Evolutionary conservation across 2,113 vertebrate species (phyloP), one percentile per base, ranked within the genome.

Genomic region (Sapajus apella): DNA sequence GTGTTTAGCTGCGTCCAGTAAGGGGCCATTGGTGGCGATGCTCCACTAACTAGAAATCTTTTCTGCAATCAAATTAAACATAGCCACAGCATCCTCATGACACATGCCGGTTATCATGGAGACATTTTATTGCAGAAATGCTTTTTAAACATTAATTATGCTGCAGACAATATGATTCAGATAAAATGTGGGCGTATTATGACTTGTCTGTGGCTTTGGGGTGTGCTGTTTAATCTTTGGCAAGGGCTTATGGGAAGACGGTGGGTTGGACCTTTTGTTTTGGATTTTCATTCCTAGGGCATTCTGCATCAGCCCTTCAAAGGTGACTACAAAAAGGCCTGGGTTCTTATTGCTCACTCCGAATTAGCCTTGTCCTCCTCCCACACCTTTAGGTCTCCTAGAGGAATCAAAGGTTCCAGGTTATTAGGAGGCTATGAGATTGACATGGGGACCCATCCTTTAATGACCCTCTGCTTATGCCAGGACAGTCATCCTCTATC

Each of bases 61-160:
- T 92, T 90, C 81, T 88, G 76, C 96, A 95, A 89, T 97, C 95
- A 97, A 92, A 98, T 97, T 96, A 97, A 86, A 93, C 87, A 72
- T 8, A 32, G 87, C 87, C 87, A 61, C 70, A 94, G 93, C 93
- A 90, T 93, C 92, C 87, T 96, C 92, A 32, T 73, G 90, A 93
- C 73, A 77, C 87, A 73, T 40, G 90, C 94, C 16, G 2, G 94
- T 90, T 95, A 97, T 88, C 94, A 82, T 66, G 80, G 92, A 92
- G 90, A 95, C 68, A 35, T 90, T 97, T 97, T 94, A 96, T 66
- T 90, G 90, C 77, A 95, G 95, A 98, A 97, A 82, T 92, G 84
- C 90, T 90, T 94, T 97, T 96, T 95, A 96, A 98, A 95, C 90
- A 93, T 96, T 97, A 96, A 97, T 97, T 96, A 97, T 30, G 47